Base-by-base conservation (phyloP, 37 sponge, comb jelly and placozoan species). In the Amphimedon queenslandica region DNA sequence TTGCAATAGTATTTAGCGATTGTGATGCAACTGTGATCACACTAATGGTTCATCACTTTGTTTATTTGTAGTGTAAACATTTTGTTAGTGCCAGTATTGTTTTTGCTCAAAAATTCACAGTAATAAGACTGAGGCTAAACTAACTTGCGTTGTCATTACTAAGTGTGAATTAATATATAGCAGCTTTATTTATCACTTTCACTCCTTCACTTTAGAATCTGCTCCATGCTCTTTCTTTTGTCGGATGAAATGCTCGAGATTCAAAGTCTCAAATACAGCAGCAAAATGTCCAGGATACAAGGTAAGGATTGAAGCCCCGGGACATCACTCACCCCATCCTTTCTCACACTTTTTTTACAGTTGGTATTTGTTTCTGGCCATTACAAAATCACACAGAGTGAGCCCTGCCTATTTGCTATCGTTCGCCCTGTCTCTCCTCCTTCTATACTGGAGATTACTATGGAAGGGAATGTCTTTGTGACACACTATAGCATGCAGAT, bases 391-490 rank as follows among this genome's bases (percentile, higher is more conserved):
- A 16, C 28, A 5, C 42, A 51, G 0, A 66, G 23, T 29, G 84
- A 84, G 33, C 39, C 66, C 6, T 72, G 24, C 38, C 4, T 84
- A 5, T 72, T 78, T 35, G 61, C 70, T 25, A 29, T 84, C 29
- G 85, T 77, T 8, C 37, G 57, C 4, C 78, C 78, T 0, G 78
- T 84, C 11, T 77, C 67, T 27, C 85, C 81, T 47, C 86, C 86
- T 38, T 80, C 81, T 55, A 87, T 87, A 27, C 72, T 87, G 41
- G 87, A 80, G 68, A 63, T 87, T 6, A 24, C 70, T 0, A 71
- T 87, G 73, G 87, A 80, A 68, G 87, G 77, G 2, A 87, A 87
- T 63, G 76, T 87, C 77, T 87, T 76, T 76, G 75, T 71, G 11
- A 87, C 87, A 38, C 87, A 87, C 77, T 87, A 87, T 51, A 13